Conservation (phyloP, 2,888 invertebrate species). For the Branchellion lobata region DNA sequence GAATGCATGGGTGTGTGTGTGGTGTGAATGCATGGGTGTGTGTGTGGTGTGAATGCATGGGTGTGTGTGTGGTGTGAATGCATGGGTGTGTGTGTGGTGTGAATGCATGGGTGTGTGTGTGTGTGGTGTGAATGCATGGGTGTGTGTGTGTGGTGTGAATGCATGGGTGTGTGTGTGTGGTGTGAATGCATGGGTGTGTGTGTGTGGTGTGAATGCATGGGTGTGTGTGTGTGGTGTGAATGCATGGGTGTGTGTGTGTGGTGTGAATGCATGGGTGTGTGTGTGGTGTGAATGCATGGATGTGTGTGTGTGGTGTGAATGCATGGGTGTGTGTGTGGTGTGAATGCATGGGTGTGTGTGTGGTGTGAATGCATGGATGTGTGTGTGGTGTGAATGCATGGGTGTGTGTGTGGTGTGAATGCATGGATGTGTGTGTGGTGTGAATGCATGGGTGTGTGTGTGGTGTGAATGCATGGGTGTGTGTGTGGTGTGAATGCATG, state of each 20-base stretch:
- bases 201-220: slow-evolving; percentile 62
- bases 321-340: slow-evolving; percentile 70
- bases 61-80: no score
- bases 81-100: background rate
- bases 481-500: background rate
- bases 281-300: background rate
- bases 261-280: background rate
- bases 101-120: slow-evolving; percentile 11
- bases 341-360: no score
- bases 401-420: slow-evolving; percentile 64
- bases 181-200: background rate
- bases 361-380: no score
- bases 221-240: slow-evolving; percentile 69
- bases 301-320: slow-evolving; percentile 64
- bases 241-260: no score
- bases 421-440: slow-evolving; percentile 70
- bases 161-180: background rate
- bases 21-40: slow-evolving; percentile 74
- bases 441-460: no score
- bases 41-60: slow-evolving; percentile 55
- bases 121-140: slow-evolving; percentile 67
- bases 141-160: slow-evolving; percentile 67
- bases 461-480: no score
- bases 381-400: background rate
- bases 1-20: slow-evolving; percentile 11